Evolutionary conservation across 2,888 invertebrate species (phyloP).

Genomic region (Drosophila gaucha): DNA sequence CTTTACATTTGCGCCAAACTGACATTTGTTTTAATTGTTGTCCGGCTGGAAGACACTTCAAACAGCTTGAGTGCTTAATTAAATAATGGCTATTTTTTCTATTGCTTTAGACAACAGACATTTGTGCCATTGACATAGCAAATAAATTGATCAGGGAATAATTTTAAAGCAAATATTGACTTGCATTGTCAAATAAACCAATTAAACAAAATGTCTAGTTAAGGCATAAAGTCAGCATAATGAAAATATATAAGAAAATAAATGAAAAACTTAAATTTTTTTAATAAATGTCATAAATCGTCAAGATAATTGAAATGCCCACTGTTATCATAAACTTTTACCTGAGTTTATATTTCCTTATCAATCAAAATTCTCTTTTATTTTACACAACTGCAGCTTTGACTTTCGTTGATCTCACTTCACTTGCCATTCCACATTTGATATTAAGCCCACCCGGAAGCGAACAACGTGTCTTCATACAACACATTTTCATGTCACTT

Average conservation of each 20-base stretch:
- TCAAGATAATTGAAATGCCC: too few species aligned
- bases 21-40: constrained; percentile 76
- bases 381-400: not conserved
- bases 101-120: constrained; percentile 6
- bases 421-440: constrained; percentile 9
- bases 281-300: too few species aligned
- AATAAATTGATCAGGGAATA: not conserved
- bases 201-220: not conserved
- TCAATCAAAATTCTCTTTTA: not conserved
- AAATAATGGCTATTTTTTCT: constrained; percentile 54
- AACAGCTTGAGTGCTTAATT: constrained; percentile 58
- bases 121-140: constrained; percentile 9
- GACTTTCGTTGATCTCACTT: constrained; percentile 17
- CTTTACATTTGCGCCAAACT: constrained; percentile 64
- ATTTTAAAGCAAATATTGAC: not conserved
- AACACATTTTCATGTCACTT: constrained; percentile 52
- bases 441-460: constrained; percentile 67
- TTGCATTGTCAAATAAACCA: not conserved
- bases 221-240: too few species aligned
- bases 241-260: too few species aligned
- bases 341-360: not conserved
- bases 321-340: not conserved
- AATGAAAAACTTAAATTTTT: too few species aligned
- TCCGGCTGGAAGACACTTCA: constrained; percentile 30
- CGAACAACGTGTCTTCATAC: constrained; percentile 36